Evolutionary conservation across 2,888 invertebrate species (phyloP).

Genomic region (Theretra japonica): DNA sequence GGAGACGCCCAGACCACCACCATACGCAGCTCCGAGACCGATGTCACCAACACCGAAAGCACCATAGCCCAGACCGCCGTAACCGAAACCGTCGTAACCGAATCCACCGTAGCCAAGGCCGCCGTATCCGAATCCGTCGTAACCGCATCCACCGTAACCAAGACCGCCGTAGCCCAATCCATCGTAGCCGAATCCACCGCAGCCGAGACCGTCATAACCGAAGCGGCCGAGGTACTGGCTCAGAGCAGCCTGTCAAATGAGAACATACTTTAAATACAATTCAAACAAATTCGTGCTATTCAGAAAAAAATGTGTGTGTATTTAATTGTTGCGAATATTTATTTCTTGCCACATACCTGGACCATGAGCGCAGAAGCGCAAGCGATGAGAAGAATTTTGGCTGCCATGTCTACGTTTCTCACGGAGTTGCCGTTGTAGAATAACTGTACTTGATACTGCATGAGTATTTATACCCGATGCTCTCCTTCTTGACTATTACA

Average conservation of each 20-base stretch:
- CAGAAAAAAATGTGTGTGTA: not conserved
- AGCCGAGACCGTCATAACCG: too few species aligned
- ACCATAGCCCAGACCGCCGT: conserved; percentile 16
- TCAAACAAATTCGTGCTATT: not conserved
- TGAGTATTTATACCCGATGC: too few species aligned
- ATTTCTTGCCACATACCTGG: conserved; percentile 18
- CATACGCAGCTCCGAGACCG: conserved; percentile 21
- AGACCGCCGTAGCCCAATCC: conserved; percentile 4
- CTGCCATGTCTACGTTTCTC: conserved; percentile 26
- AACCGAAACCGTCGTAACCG: conserved; percentile 24
- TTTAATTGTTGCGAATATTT: not conserved
- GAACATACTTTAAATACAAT: conserved; percentile 11
- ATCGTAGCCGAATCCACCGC: conserved; percentile 12
- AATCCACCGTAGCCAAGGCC: conserved; percentile 17
- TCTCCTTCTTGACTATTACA: too few species aligned
- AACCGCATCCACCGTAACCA: conserved; percentile 16
- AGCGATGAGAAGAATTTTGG: conserved; percentile 24
- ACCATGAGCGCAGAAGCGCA: conserved; percentile 28
- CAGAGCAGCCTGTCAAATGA: conserved; percentile 37
- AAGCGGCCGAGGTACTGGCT: conserved; percentile 38
- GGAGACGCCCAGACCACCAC: conserved; percentile 29
- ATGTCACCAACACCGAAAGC: conserved; percentile 26
- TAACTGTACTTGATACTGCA: not conserved
- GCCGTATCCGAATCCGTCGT: conserved; percentile 7
- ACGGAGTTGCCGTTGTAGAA: conserved; percentile 30